phyloP scores from a whole-genome alignment of 1,140 invertebrate genomes.

The Diachasma alloeum region DNA sequence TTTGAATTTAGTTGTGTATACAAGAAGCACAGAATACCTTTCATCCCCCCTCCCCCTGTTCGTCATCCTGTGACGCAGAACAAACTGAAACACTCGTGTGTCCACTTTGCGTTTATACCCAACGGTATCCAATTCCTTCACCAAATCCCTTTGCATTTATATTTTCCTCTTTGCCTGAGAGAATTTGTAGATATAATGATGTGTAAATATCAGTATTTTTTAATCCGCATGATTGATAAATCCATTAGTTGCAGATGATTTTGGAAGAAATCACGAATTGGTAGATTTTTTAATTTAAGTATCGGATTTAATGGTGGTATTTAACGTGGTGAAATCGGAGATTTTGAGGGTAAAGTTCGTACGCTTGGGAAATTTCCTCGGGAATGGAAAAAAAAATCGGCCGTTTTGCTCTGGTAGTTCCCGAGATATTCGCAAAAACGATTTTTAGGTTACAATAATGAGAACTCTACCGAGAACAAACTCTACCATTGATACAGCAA shows the following conservation, averaged over 20 bases:
- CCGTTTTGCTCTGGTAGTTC: no score
- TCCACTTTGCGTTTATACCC: background rate
- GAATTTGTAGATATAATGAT: slow-evolving; percentile 23
- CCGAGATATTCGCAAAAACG: no score
- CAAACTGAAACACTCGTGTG: slow-evolving; percentile 1
- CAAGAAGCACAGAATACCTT: slow-evolving; percentile 22
- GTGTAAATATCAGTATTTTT: slow-evolving; percentile 19
- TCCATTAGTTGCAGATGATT: background rate
- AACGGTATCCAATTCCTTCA: background rate
- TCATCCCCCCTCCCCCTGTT: slow-evolving; percentile 2
- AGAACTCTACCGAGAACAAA: no score
- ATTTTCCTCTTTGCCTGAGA: background rate
- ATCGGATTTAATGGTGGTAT: no score
- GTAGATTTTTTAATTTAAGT: no score
- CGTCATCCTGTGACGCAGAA: slow-evolving; percentile 5
- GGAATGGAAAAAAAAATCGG: no score
- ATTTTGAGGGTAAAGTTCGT: no score
- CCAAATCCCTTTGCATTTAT: slow-evolving; percentile 7
- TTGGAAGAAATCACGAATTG: no score
- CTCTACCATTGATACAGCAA: no score
- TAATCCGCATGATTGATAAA: background rate
- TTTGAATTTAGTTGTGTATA: slow-evolving; percentile 28
- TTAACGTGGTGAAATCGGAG: no score
- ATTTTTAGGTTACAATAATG: no score
- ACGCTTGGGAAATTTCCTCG: no score